Percentiles rank a stretch among this genome's conserved stretches.
phyloP scores from a whole-genome alignment of 2,888 invertebrate genomes.

The Sarcophaga carnaria region DNA sequence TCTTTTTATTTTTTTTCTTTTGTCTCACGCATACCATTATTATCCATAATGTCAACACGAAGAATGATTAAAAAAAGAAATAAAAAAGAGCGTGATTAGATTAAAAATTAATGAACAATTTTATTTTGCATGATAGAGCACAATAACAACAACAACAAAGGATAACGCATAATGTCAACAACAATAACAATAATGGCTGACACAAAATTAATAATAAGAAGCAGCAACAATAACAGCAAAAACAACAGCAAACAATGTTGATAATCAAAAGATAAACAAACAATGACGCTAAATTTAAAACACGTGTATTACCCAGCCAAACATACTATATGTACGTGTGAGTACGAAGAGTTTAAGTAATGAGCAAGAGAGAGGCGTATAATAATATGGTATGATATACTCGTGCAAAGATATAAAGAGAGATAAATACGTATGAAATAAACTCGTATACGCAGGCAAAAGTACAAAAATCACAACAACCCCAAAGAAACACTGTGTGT shows the following conservation, averaged over 20 bases:
- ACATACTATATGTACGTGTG: background rate
- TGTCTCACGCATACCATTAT: background rate
- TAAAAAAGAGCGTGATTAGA: conserved; percentile 41
- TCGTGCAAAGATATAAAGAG: background rate
- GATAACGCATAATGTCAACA: conserved; percentile 24
- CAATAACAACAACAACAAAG: conserved; percentile 13
- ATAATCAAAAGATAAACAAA: conserved; percentile 36
- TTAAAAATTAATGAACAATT: conserved; percentile 63
- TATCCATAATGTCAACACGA: conserved; percentile 9
- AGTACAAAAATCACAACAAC: background rate
- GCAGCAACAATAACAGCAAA: conserved; percentile 31
- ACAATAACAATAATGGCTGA: conserved; percentile 30
- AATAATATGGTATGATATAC: background rate
- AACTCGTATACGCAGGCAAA: conserved; percentile 26
- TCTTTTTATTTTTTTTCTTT: background rate
- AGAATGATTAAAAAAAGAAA: conserved; percentile 13
- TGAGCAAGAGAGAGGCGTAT: background rate
- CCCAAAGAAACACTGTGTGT: background rate
- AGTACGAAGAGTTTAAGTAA: background rate
- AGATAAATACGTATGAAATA: background rate
- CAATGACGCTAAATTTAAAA: conserved; percentile 44
- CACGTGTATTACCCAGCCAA: conserved; percentile 37
- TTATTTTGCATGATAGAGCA: conserved; percentile 55
- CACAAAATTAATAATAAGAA: conserved; percentile 6
- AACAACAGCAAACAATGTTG: conserved; percentile 27